Evolutionary conservation across 2,797 vertebrate species (phyloP).

Genomic region (Pteropus rufus): DNA sequence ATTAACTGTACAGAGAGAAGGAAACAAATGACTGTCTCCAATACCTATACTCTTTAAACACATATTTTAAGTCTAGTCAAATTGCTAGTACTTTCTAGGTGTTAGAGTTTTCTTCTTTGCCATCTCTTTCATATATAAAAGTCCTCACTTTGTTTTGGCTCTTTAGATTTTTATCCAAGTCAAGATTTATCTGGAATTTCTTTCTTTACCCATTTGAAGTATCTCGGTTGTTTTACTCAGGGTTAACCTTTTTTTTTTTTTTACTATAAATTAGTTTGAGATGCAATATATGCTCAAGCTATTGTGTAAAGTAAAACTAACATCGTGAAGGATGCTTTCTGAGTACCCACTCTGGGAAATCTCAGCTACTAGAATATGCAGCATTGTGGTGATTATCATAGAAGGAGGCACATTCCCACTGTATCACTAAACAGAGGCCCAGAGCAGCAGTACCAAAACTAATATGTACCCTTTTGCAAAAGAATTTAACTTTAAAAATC

Average conservation of each 20-base stretch:
- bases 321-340: conserved; percentile 47
- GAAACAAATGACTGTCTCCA: not conserved
- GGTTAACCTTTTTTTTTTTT: not conserved
- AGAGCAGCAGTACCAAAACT: conserved; percentile 7
- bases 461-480: conserved; percentile 1
- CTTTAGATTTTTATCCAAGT: not conserved
- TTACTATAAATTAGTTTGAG: not conserved
- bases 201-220: not conserved
- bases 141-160: not conserved
- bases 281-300: not conserved
- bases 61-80: not conserved
- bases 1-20: not conserved
- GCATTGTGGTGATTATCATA: conserved; percentile 54
- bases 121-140: not conserved
- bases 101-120: not conserved
- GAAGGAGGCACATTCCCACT: conserved; percentile 53
- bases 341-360: conserved; percentile 53
- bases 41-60: not conserved
- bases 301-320: conserved; percentile 39
- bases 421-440: conserved; percentile 40
- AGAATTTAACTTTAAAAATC: conserved; percentile 54
- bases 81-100: not conserved
- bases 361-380: conserved; percentile 38
- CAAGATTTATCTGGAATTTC: not conserved
- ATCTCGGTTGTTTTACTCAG: not conserved